phyloP scores from a whole-genome alignment of 1,140 invertebrate genomes.

The Popillia japonica region DNA sequence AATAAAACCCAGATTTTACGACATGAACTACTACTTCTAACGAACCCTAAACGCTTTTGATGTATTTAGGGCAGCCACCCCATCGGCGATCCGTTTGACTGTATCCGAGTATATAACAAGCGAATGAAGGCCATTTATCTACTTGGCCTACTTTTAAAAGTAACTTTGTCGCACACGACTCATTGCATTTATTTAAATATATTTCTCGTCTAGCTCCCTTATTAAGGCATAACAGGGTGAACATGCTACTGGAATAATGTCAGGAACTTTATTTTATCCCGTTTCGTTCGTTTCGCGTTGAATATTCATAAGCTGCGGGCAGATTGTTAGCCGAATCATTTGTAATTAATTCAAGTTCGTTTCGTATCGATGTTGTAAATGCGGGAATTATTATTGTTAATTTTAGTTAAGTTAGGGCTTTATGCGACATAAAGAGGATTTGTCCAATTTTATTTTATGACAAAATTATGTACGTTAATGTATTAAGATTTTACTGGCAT shows the following conservation, averaged over 20 bases:
- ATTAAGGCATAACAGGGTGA: not conserved
- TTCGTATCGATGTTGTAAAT: not conserved
- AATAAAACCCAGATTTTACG: slow-evolving; percentile 17
- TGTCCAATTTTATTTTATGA: too few relatives aligned
- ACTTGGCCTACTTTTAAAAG: not conserved
- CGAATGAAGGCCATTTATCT: not conserved
- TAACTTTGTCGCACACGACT: not conserved
- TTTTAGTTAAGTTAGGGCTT: too few relatives aligned
- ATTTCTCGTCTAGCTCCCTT: not conserved
- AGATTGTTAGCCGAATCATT: not conserved
- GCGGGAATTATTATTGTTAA: too few relatives aligned
- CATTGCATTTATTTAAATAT: slow-evolving; percentile 22
- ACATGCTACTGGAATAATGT: not conserved
- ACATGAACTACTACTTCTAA: not conserved
- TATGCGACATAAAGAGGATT: too few relatives aligned
- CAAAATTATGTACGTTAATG: too few relatives aligned
- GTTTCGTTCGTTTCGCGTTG: not conserved
- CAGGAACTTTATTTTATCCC: not conserved
- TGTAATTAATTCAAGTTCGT: slow-evolving; percentile 15
- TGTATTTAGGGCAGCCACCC: not conserved
- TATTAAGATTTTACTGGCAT: too few relatives aligned
- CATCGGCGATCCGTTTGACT: not conserved
- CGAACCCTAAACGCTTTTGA: slow-evolving; percentile 16
- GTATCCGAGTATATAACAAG: not conserved
- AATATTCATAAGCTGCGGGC: slow-evolving; percentile 4